phyloP scores from a whole-genome alignment of 2,888 invertebrate species.

The Lordiphosa fenestrarum region DNA sequence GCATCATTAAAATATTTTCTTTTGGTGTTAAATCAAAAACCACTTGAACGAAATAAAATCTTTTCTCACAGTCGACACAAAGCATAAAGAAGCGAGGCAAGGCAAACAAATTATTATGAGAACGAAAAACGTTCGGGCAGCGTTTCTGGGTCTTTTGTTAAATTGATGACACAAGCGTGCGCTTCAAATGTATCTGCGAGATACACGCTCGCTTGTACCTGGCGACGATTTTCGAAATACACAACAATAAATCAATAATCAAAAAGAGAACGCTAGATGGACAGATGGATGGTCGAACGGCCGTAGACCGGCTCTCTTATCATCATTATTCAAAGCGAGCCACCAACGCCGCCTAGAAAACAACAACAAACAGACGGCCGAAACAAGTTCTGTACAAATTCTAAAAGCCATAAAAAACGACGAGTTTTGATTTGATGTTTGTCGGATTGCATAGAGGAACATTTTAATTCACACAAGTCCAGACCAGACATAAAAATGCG shows the following conservation, averaged over 20 bases:
- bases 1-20: constrained; percentile 72
- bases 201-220: constrained; percentile 63
- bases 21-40: constrained; percentile 71
- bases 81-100: constrained; percentile 16
- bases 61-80: constrained; percentile 67
- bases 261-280: constrained; percentile 42
- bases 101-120: constrained; percentile 73
- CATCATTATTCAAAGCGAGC: constrained; percentile 75
- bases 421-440: constrained; percentile 69
- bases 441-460: constrained; percentile 52
- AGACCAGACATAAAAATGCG: constrained; percentile 34
- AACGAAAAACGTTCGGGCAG: constrained; percentile 60
- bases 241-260: constrained; percentile 71
- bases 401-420: constrained; percentile 66
- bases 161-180: constrained; percentile 76
- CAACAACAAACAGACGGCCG: constrained; percentile 52
- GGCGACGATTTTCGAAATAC: constrained; percentile 49
- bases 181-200: constrained; percentile 72
- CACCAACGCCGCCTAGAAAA: constrained; percentile 62
- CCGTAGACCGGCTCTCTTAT: constrained; percentile 44
- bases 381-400: constrained; percentile 65
- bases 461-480: constrained; percentile 62
- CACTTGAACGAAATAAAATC: constrained; percentile 74
- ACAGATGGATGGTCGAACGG: constrained; percentile 21
- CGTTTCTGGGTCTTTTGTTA: constrained; percentile 53